phyloP scores from a whole-genome alignment of 2,888 invertebrate genomes.

The Parelbella ahira region DNA sequence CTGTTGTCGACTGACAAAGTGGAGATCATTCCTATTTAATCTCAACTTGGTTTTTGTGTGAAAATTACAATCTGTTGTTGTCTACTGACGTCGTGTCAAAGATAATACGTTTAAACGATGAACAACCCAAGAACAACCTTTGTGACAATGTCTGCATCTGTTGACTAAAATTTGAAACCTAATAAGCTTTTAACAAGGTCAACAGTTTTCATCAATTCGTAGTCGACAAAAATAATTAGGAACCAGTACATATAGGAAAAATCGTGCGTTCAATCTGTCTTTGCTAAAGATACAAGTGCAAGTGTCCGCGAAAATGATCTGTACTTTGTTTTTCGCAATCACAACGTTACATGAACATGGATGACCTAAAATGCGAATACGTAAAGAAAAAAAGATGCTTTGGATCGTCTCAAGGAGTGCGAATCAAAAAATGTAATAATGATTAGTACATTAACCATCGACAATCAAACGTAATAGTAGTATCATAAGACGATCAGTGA shows the following conservation, averaged over 20 bases:
- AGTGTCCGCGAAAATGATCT: conserved; percentile 77
- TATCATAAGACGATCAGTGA: conserved; percentile 58
- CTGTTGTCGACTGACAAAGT: too few relatives aligned
- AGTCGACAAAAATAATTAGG: conserved; percentile 73
- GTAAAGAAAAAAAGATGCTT: conserved; percentile 78
- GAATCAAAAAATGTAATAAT: conserved; percentile 66
- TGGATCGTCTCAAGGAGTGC: conserved; percentile 67
- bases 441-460: conserved; percentile 56
- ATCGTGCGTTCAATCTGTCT: conserved; percentile 52
- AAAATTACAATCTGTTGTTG: conserved; percentile 11
- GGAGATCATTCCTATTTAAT: too few relatives aligned
- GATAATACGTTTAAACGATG: conserved; percentile 48
- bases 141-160: conserved; percentile 80
- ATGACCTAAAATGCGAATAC: conserved; percentile 81
- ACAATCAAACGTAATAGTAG: conserved; percentile 60
- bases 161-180: conserved; percentile 81
- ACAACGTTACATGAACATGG: conserved; percentile 82
- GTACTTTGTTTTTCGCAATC: conserved; percentile 80
- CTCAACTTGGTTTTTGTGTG: too few relatives aligned
- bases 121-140: conserved; percentile 60
- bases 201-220: conserved; percentile 78
- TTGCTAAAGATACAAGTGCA: conserved; percentile 58
- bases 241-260: conserved; percentile 58
- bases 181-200: conserved; percentile 81
- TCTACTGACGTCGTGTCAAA: conserved; percentile 38